Percentiles rank a stretch among this genome's conserved stretches.
Conservation (phyloP, 2,797 vertebrate species). For the Champsocephalus esox region DNA sequence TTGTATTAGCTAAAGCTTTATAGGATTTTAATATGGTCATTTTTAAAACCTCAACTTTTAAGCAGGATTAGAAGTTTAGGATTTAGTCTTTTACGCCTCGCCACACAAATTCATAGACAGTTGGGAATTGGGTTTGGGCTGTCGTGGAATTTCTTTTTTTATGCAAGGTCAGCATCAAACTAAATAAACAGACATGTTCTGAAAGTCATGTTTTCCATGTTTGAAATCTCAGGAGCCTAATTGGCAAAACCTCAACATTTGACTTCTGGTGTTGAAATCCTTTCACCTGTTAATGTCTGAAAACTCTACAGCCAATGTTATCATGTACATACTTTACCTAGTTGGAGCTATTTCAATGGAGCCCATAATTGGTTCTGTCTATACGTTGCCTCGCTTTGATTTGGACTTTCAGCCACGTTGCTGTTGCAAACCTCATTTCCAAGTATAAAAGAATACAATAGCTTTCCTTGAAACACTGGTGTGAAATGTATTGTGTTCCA, state of each 20-base stretch:
- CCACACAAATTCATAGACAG: conserved; percentile 23
- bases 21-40: conserved; percentile 42
- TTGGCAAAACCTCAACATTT: conserved; percentile 1
- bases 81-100: conserved; percentile 44
- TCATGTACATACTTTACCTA: background rate
- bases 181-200: conserved; percentile 10
- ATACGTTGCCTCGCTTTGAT: background rate
- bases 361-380: conserved; percentile 12
- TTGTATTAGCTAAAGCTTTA: conserved; percentile 17
- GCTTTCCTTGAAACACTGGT: conserved; percentile 41
- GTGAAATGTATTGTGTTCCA: conserved; percentile 32
- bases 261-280: conserved; percentile 13
- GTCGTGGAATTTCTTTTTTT: background rate
- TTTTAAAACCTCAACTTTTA: conserved; percentile 60
- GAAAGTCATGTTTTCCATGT: conserved; percentile 15
- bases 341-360: too few relatives aligned
- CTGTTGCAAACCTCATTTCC: conserved; percentile 44
- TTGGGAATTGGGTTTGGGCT: background rate
- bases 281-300: conserved; percentile 11
- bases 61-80: conserved; percentile 62
- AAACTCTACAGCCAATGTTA: background rate
- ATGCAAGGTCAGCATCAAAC: conserved; percentile 13
- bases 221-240: conserved; percentile 23
- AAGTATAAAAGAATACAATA: conserved; percentile 39
- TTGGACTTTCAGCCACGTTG: conserved; percentile 8